Evolutionary conservation across 2,113 vertebrate genomes (phyloP), one percentile per base, ranked within the genome.

Genomic region (western clawed frog (Xenopus tropicalis)): DNA sequence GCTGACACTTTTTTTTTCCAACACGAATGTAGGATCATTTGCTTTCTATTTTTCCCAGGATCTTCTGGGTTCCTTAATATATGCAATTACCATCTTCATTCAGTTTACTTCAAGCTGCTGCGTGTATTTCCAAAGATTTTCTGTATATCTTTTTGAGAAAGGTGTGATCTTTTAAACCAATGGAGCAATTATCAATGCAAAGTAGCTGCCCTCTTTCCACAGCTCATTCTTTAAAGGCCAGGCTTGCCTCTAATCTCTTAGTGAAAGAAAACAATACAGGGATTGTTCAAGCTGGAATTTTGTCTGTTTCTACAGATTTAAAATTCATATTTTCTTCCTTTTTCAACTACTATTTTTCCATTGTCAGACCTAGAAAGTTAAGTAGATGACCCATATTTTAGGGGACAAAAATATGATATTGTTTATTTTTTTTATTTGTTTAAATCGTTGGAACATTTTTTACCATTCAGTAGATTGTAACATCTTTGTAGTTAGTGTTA

Each of bases 141-240:
- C 43, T 64, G 12, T 19, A 57, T 20, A 57, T 66, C 43, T n/a
- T 67, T 67, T 29, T 6, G 44, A 48, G 23, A 74, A 74, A 74
- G 72, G 72, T 74, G 72, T 51, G 72, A 67, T 74, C 72, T 67
- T 67, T 67, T 74, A 74, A 67, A 61, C 72, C 72, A 74, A 25
- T 25, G 22, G 42, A 67, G 46, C 52, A 43, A 74, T 74, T 74
- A 74, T 74, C 66, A 67, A 69, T 74, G 72, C 72, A 74, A 69
- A 74, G 56, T 52, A 69, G 56, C 44, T 62, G 37, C 57, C 43
- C 42, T 51, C 57, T 61, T 66, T 74, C 17, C 14, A 52, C 3
- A 44, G 43, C 24, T 11, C n/a, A 68, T 74, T 74, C 72, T 68
- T 42, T 61, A 42, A 74, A 24, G 72, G 65, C 68, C 66, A 68